Evolutionary conservation across 2,888 invertebrate species (phyloP).

Genomic region (Drosophila ezoana): DNA sequence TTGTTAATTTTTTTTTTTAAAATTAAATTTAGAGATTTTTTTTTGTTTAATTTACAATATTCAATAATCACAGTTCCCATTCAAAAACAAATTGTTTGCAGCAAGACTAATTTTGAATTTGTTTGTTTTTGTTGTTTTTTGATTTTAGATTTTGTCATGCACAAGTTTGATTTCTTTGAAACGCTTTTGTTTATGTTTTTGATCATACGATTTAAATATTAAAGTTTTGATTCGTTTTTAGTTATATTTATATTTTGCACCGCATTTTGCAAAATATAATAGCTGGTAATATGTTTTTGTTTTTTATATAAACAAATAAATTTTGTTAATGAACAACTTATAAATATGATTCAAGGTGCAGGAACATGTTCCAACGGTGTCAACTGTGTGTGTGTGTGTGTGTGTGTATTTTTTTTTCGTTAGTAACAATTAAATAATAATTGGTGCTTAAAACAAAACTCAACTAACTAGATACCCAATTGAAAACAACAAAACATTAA

Average conservation of each 20-base stretch:
- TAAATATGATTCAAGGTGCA: conserved; percentile 56
- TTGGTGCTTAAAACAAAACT: conserved; percentile 38
- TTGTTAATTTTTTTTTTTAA: conserved; percentile 27
- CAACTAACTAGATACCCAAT: conserved; percentile 29
- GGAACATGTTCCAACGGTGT: conserved; percentile 73
- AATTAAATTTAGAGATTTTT: conserved; percentile 32
- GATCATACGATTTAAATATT: conserved; percentile 17
- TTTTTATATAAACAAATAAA: background rate
- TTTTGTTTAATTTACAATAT: conserved; percentile 60
- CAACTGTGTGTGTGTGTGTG: conserved; percentile 37
- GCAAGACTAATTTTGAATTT: conserved; percentile 71
- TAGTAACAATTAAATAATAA: conserved; percentile 67
- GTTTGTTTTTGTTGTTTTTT: conserved; percentile 16
- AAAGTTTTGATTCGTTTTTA: conserved; percentile 19
- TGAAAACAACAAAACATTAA: conserved; percentile 59
- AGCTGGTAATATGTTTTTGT: conserved; percentile 18
- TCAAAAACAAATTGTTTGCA: conserved; percentile 62
- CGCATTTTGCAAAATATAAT: conserved; percentile 24
- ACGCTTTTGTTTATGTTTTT: conserved; percentile 55
- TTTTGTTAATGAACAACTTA: conserved; percentile 27
- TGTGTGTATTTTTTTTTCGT: conserved; percentile 44
- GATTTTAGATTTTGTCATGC: conserved; percentile 32
- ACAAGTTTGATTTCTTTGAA: conserved; percentile 63
- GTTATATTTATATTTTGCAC: conserved; percentile 34
- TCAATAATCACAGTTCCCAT: conserved; percentile 80